Evolutionary conservation across 64 coral and sea anemone genomes (phyloP), one percentile per base, ranked within the genome.

Genomic region (Dendronephthya gigantea): DNA sequence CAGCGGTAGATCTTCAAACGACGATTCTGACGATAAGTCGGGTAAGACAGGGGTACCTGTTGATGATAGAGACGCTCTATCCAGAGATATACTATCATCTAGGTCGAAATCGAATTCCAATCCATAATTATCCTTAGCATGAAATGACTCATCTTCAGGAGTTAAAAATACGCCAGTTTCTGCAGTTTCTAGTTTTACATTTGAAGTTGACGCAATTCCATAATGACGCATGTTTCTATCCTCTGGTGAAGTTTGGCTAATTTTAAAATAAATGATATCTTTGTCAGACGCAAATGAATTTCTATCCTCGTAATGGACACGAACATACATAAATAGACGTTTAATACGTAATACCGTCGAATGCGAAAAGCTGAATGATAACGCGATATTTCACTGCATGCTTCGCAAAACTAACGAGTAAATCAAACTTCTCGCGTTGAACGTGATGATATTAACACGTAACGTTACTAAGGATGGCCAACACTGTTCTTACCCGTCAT

Each of bases 41-140:
- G 72, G 72, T 79, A 79, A 79, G 15, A 79, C 72, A 79, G 72
- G 72, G 72, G 72, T 79, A 79, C 72, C 72, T 11, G 72, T 79
- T 34, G 72, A 79, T 79, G 72, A 79, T 17, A 79, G 10, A 39
- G 72, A 79, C 7, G 14, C 31, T 39, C 72, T 34, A 39, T 79
- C 72, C 30, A 79, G 15, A 14, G 72, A 34, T 34, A 19, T 39
- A 79, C 1, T 79, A 29, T 79, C 72, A 79, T 79, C 72, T 4
- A 79, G 34, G 30, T 33, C 72, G 29, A 79, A 79, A 29, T 79
- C 72, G 30, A 79, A 79, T 4, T 79, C 72, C 31, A 79, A 36
- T 36, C 72, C 72, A 34, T 79, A 35, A 34, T 79, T 79, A 36
- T 34, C 36, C 36, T 9, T 79, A 79, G 19, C 72, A 79, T 2